Conservation (phyloP, 2,888 invertebrate species). For the Cephus spinipes region DNA sequence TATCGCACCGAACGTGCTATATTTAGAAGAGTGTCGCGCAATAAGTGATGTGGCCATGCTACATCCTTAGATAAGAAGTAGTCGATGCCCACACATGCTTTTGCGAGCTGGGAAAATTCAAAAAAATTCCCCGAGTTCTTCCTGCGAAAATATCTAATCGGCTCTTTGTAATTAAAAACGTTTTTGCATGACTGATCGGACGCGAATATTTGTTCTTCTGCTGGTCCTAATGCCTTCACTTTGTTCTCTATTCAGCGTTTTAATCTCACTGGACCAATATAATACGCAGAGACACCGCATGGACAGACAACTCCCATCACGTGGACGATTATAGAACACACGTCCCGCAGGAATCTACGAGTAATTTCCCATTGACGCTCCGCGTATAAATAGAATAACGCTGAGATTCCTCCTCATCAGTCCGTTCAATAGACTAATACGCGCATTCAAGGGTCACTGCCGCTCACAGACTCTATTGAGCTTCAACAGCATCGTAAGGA, state of each 20-base stretch:
- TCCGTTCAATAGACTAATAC: conserved; percentile 52
- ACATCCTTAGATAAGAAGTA: background rate
- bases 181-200: background rate
- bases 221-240: background rate
- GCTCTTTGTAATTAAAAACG: background rate
- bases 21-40: conserved; percentile 39
- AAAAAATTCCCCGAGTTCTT: background rate
- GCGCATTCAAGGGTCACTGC: conserved; percentile 47
- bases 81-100: background rate
- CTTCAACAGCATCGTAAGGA: background rate
- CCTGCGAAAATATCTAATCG: background rate
- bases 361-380: conserved; percentile 25
- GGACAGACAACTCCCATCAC: conserved; percentile 13
- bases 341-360: conserved; percentile 13
- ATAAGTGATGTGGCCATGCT: conserved; percentile 17
- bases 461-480: conserved; percentile 32
- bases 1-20: conserved; percentile 36
- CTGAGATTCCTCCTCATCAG: conserved; percentile 40
- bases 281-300: background rate
- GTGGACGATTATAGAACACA: conserved; percentile 8
- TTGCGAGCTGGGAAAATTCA: background rate
- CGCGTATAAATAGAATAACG: conserved; percentile 23
- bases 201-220: background rate
- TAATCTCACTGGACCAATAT: background rate
- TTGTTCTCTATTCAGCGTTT: background rate